Percentiles rank a stretch among this genome's conserved stretches.
Conservation (phyloP, 2,797 vertebrate genomes). For the Melanotaenia boesemani region DNA sequence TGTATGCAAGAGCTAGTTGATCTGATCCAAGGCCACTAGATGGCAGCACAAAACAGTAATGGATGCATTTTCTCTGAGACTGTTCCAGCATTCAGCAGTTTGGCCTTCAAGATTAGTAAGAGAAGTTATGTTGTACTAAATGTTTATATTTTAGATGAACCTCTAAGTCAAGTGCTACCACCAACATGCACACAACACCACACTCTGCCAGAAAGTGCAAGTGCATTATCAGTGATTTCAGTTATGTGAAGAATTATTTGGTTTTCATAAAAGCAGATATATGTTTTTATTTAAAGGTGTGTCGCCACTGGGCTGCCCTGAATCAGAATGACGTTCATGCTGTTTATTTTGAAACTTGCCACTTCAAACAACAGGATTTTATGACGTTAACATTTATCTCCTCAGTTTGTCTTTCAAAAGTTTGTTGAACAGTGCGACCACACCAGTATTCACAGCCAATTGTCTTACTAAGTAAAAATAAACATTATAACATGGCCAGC, state of each 20-base stretch:
- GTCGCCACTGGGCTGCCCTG: background rate
- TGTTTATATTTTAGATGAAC: background rate
- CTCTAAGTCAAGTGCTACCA: background rate
- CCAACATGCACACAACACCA: background rate
- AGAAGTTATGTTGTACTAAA: background rate
- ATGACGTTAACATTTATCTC: background rate
- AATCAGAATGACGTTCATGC: background rate
- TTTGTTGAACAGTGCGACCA: constrained; percentile 9
- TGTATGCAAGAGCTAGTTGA: background rate
- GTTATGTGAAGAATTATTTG: background rate
- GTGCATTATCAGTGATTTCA: background rate
- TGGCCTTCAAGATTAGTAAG: background rate
- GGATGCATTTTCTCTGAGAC: background rate
- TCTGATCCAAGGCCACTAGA: constrained; percentile 64
- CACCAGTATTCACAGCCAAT: background rate
- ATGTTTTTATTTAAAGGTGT: background rate
- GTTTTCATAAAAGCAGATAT: background rate
- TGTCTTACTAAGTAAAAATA: constrained; percentile 4
- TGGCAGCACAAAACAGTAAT: constrained; percentile 69
- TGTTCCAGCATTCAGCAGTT: background rate
- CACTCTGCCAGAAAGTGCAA: background rate
- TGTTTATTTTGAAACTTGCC: background rate
- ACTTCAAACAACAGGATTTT: too few relatives aligned
- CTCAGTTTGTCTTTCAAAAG: background rate
- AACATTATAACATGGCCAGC: constrained; percentile 16